These are phyloP conservation scores for Megamerina dolium DNA, from an alignment of 2,888 invertebrate genomes.

Conservation along the genomic window DNA sequence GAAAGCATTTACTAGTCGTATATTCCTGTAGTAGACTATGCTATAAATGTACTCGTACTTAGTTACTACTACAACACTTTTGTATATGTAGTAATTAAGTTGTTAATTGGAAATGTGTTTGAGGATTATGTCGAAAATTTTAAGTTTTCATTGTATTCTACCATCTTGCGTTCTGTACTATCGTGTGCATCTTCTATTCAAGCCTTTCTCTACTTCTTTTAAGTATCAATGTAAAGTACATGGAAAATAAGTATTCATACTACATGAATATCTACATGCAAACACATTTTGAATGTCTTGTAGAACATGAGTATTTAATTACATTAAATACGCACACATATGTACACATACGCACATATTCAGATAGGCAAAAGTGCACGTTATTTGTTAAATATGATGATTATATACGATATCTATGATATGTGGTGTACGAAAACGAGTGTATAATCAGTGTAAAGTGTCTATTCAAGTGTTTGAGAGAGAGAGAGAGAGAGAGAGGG, in stretches of 20 bases:
- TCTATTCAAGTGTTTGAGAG: too few relatives aligned
- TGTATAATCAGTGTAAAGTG: too few relatives aligned
- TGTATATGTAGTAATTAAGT: constrained; percentile 22
- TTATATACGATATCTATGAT: too few relatives aligned
- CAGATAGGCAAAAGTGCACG: neutral
- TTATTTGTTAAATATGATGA: neutral
- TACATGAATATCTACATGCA: neutral
- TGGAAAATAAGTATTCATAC: too few relatives aligned
- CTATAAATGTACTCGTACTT: too few relatives aligned
- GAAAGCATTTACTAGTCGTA: too few relatives aligned
- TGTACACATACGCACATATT: neutral
- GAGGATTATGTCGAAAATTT: constrained; percentile 21
- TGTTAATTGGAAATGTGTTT: constrained; percentile 24
- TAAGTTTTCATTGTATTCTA: too few relatives aligned
- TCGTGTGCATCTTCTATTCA: neutral
- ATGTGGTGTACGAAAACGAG: too few relatives aligned
- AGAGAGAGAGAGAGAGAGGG: too few relatives aligned
- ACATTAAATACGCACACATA: neutral
- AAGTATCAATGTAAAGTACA: neutral
- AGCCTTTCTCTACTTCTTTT: neutral
- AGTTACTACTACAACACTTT: too few relatives aligned
- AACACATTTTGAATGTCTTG: constrained; percentile 12
- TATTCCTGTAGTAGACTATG: too few relatives aligned
- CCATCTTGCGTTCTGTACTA: neutral
- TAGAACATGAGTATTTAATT: constrained; percentile 12